Conservation (phyloP, 2,113 vertebrate genomes). For the Petromus typicus region DNA sequence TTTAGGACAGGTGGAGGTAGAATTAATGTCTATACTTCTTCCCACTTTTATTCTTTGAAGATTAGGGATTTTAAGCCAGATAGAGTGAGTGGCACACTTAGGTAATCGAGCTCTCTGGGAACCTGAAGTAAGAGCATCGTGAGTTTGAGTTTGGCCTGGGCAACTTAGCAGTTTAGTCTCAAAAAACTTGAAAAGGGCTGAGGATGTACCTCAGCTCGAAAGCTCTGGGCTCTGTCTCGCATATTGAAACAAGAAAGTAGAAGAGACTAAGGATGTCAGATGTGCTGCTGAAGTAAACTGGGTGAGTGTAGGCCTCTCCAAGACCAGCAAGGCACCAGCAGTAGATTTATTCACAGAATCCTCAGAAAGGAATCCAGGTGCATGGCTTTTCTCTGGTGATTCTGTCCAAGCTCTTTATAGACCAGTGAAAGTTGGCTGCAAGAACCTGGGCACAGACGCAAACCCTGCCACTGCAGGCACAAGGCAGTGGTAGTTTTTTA, state of each 20-base stretch:
- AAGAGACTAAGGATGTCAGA: background rate
- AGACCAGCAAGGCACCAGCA: background rate
- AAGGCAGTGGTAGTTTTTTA: background rate
- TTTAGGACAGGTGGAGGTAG: background rate
- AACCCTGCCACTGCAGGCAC: background rate
- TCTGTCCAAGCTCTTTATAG: background rate
- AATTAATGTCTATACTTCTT: background rate
- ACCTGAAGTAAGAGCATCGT: background rate
- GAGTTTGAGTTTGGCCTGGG: background rate
- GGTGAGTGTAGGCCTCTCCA: background rate
- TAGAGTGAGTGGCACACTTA: background rate
- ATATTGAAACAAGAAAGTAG: too few species aligned
- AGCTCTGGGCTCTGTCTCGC: background rate
- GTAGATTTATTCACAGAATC: background rate
- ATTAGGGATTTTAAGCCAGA: background rate
- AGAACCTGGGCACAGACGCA: background rate
- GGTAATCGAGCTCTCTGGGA: background rate
- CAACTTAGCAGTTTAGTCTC: background rate
- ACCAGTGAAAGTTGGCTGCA: background rate
- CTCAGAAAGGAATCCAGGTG: background rate
- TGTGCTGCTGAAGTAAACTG: background rate
- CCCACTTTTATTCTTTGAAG: background rate
- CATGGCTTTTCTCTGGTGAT: background rate
- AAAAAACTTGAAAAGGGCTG: background rate
- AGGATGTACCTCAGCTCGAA: background rate